These are phyloP conservation scores for Parnassius glacialis DNA, from an alignment of 2,888 invertebrate genomes.

Conservation along the genomic window DNA sequence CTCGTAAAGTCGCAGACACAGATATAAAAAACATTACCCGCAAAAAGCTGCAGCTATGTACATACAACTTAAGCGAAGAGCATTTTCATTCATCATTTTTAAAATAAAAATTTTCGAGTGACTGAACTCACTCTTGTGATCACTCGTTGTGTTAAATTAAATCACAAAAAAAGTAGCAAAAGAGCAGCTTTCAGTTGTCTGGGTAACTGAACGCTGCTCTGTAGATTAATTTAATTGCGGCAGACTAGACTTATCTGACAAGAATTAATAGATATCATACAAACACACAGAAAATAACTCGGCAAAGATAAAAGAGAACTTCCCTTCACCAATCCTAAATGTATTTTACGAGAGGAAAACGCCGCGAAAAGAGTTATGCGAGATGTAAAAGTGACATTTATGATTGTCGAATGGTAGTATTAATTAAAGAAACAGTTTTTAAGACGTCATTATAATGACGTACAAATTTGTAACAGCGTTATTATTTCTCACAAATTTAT, in stretches of 20 bases:
- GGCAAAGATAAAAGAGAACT: slow-evolving; percentile 37
- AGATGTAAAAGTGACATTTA: slow-evolving; percentile 69
- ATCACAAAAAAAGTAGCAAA: slow-evolving; percentile 6
- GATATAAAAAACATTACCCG: too few relatives aligned
- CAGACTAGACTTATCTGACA: slow-evolving; percentile 28
- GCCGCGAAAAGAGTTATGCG: slow-evolving; percentile 59
- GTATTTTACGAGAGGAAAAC: slow-evolving; percentile 50
- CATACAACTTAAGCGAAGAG: not conserved
- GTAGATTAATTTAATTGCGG: slow-evolving; percentile 26
- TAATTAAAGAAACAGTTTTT: slow-evolving; percentile 68
- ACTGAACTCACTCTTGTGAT: slow-evolving; percentile 1
- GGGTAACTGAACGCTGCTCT: slow-evolving; percentile 1
- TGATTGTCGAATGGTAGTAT: slow-evolving; percentile 57
- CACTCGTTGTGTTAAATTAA: slow-evolving; percentile 6
- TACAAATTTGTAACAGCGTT: slow-evolving; percentile 56
- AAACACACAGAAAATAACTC: slow-evolving; percentile 35
- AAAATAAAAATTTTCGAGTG: slow-evolving; percentile 1
- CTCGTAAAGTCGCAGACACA: too few relatives aligned
- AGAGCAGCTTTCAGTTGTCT: too few relatives aligned
- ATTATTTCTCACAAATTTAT: slow-evolving; percentile 50
- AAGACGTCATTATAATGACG: slow-evolving; percentile 49
- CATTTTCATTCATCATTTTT: not conserved
- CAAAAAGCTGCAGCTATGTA: too few relatives aligned
- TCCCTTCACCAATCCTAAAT: slow-evolving; percentile 35
- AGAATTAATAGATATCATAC: slow-evolving; percentile 34